Base-by-base conservation (phyloP, 2,113 vertebrate genomes). In the Cathartes aura region DNA sequence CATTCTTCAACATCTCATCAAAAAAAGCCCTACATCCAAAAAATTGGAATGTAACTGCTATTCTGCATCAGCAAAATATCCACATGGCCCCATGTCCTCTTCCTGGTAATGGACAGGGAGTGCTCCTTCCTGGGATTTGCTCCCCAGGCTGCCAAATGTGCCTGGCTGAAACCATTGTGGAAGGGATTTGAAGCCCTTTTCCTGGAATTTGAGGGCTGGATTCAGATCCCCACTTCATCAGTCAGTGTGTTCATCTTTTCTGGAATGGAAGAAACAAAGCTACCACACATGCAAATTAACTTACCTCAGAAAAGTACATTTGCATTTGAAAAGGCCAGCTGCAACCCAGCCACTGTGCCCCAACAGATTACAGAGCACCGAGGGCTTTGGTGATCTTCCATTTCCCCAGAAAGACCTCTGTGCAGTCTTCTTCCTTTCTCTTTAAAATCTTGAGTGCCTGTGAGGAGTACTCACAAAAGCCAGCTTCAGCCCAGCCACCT, bases 281-380 rank as follows among this genome's bases (percentile, higher is more conserved):
- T 45, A 11, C 19, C 5, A 11, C 19, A 34, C 9, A 5, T 5
- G 48, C n/a, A n/a, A 53, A 19, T 32, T 68, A 34, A 15, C 17
- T 64, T 79, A 40, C 11, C 62, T 76, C 63, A 64, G 66, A 24
- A 48, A 82, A 63, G 15, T 23, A 12, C 5, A 34, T 66, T 45
- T 73, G 42, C 29, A 15, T 73, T 45, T 62, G 48, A 76, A 87
- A 90, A 56, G 58, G 30, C 42, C 71, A 66, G 13, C 53, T 93
- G 66, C 62, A 64, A 7, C 10, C 6, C 68, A 91, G 42, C n/a
- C 5, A 6, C 34, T 30, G 36, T 32, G 22, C 32, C n/a, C 29
- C 38, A 58, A 22, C 23, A 30, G 17, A 8, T 40, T 15, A 34
- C 38, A n/a, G 50, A 67, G 32, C 47, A 60, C 30, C 0, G 0